Conservation (phyloP, 1,140 invertebrate species). For the Conus betulinus region DNA sequence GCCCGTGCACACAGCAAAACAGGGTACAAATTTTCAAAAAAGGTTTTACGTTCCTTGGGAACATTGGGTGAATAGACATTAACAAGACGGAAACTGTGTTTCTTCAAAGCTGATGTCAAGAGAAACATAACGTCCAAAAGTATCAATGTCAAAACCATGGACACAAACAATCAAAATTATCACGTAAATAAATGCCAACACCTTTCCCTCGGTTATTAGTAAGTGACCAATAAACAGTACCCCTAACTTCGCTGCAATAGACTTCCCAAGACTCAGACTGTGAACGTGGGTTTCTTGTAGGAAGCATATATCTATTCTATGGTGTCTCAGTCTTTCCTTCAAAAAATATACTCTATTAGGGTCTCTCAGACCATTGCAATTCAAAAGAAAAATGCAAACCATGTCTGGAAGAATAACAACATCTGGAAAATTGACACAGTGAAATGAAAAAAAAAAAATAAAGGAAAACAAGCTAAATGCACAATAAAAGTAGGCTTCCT, state of each 20-base stretch:
- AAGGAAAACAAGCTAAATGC: no score
- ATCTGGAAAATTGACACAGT: background rate
- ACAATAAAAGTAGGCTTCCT: no score
- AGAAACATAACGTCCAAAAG: slow-evolving; percentile 15
- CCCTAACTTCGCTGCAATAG: background rate
- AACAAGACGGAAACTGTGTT: background rate
- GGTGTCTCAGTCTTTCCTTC: background rate
- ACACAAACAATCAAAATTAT: background rate
- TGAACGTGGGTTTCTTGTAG: slow-evolving; percentile 33
- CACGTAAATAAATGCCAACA: background rate
- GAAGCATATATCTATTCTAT: slow-evolving; percentile 21
- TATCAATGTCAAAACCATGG: slow-evolving; percentile 3
- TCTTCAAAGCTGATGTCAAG: background rate
- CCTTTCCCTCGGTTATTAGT: background rate
- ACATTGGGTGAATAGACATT: slow-evolving; percentile 33
- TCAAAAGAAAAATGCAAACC: background rate
- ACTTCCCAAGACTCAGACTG: background rate
- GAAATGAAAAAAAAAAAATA: no score
- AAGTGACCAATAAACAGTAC: slow-evolving; percentile 7
- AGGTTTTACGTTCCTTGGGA: background rate
- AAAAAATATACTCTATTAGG: background rate
- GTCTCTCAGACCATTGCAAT: background rate
- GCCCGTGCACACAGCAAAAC: no score
- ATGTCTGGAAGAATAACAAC: background rate
- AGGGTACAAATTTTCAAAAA: no score